Base-by-base conservation (phyloP, 1,140 invertebrate genomes). In the Mya arenaria region DNA sequence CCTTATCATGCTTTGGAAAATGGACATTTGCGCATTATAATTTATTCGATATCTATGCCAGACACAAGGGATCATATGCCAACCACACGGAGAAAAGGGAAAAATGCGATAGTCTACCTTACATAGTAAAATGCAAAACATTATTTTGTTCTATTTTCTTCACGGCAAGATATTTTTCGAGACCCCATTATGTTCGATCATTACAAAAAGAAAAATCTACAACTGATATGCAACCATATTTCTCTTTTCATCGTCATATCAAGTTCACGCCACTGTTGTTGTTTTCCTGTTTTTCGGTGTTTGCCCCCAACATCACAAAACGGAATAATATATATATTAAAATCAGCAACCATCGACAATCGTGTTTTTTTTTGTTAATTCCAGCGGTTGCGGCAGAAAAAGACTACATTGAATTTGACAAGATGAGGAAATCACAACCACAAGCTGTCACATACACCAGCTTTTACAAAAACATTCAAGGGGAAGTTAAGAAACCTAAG, bases 341-440 rank as follows among this genome's bases (percentile, higher is more conserved):
- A n/a, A 48, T n/a, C 13, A 15, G n/a, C n/a, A 48, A 13, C 13
- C 44, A 48, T n/a, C 44, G 13, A 48, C 44, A 48, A n/a, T 28
- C 28, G 15, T 17, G 25, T 8, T 13, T 10, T 10, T 13, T 60
- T 17, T 13, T 17, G 15, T 60, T 60, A 10, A 68, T 68, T 68
- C 48, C 65, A 80, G 77, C 77, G 32, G 77, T 80, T 5, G 17
- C 48, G 4, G 77, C 77, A 41, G 77, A 80, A 23, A 69, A 37
- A 30, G 77, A 80, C 17, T 80, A 55, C 23, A 80, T 71, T 30
- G 10, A 39, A 19, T 80, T 80, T 25, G 77, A 80, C 17, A 55
- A 58, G 3, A 4, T 69, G 6, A 19, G 77, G 32, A 69, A 62
- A n/a, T 19, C 41, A 10, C 41, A 71, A n/a, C 77, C 77, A 23